Percentiles rank a stretch among this genome's conserved stretches.
phyloP scores from a whole-genome alignment of 2,113 vertebrate species.

The Zapus hudsonius region DNA sequence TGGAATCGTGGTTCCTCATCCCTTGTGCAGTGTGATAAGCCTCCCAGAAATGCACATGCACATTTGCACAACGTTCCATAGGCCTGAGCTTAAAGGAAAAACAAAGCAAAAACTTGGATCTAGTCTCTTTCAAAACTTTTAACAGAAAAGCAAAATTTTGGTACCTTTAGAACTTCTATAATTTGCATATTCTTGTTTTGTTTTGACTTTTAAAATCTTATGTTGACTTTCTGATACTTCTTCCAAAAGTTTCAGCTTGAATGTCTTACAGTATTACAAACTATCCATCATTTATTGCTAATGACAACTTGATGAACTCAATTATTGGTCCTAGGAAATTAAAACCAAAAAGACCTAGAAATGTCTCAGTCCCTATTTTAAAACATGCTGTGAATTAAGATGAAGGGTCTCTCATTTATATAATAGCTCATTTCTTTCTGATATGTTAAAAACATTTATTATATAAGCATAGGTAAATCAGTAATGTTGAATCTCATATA shows the following conservation, averaged over 20 bases:
- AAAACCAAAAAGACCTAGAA: slow-evolving; percentile 2
- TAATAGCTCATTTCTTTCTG: slow-evolving; percentile 46
- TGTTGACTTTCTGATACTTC: slow-evolving; percentile 41
- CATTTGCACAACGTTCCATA: not conserved
- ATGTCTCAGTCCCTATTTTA: slow-evolving; percentile 14
- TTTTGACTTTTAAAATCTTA: slow-evolving; percentile 56
- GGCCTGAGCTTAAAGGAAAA: not conserved
- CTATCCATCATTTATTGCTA: not conserved
- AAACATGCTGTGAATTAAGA: slow-evolving; percentile 22
- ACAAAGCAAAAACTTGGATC: not conserved
- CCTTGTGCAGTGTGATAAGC: slow-evolving; percentile 25
- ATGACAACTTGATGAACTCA: slow-evolving; percentile 12
- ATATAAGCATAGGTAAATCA: slow-evolving; percentile 34
- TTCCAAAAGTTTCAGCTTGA: slow-evolving; percentile 49
- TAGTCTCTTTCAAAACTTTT: not conserved
- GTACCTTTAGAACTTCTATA: not conserved
- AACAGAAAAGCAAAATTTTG: slow-evolving; percentile 43
- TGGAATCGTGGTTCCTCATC: not conserved
- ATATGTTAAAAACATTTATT: slow-evolving; percentile 61
- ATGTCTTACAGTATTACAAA: slow-evolving; percentile 49
- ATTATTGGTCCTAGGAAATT: slow-evolving; percentile 28
- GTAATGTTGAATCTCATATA: slow-evolving; percentile 12
- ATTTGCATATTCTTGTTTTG: slow-evolving; percentile 29
- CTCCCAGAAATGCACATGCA: not conserved
- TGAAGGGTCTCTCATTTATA: not conserved